Evolutionary conservation across 2,888 invertebrate genomes (phyloP).

Genomic region (Andrena bicolor): DNA sequence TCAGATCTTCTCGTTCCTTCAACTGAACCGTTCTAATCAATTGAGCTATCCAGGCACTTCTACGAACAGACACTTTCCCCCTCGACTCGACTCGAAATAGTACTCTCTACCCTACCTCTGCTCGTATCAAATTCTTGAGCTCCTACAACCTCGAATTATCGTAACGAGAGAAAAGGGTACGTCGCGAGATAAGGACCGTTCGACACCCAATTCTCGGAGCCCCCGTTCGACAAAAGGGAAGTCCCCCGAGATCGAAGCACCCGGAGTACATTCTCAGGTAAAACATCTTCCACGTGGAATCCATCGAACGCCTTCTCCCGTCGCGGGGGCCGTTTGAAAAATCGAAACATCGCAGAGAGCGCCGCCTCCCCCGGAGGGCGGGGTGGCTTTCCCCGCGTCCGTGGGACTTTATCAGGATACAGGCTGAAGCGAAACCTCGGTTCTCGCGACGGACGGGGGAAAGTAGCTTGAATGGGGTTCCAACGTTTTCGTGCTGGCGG

Average conservation of each 20-base stretch:
- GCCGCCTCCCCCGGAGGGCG: slow-evolving; percentile 33
- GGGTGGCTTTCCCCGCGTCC: slow-evolving; percentile 23
- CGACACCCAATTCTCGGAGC: neutral
- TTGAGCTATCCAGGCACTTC: neutral
- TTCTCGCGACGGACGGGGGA: slow-evolving; percentile 60
- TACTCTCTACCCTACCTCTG: neutral
- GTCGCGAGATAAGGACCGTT: slow-evolving; percentile 15
- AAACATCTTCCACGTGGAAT: slow-evolving; percentile 34
- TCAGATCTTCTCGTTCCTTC: too few relatives aligned
- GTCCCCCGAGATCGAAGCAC: slow-evolving; percentile 16
- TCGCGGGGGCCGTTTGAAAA: slow-evolving; percentile 60
- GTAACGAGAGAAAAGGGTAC: neutral
- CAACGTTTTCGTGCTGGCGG: slow-evolving; percentile 74
- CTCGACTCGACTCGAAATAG: neutral
- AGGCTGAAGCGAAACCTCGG: slow-evolving; percentile 65
- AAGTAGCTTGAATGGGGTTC: slow-evolving; percentile 67
- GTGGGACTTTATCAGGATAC: slow-evolving; percentile 65
- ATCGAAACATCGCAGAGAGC: slow-evolving; percentile 68
- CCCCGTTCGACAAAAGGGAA: slow-evolving; percentile 19
- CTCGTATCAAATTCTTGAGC: neutral
- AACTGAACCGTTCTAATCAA: neutral
- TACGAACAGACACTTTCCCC: neutral
- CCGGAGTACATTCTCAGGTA: slow-evolving; percentile 46
- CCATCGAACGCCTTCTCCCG: slow-evolving; percentile 46
- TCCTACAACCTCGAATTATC: neutral